Evolutionary conservation across 2,797 vertebrate species (phyloP).

Genomic region (Lutjanus argentimaculatus): DNA sequence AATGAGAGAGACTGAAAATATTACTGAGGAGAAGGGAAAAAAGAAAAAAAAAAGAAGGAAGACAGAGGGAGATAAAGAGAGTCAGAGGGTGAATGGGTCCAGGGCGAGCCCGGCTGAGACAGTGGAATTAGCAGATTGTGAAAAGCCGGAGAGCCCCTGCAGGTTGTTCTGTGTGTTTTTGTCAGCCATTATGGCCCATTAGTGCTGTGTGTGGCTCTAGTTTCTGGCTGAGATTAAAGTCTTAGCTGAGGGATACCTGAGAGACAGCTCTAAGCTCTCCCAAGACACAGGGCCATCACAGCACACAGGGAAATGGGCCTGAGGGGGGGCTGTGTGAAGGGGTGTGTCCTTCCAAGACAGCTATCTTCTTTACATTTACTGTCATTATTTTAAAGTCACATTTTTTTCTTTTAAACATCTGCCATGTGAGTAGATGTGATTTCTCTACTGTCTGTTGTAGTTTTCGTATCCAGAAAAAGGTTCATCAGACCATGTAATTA

Average conservation of each 20-base stretch:
- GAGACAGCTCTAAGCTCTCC: conserved; percentile 72
- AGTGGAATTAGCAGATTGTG: conserved; percentile 71
- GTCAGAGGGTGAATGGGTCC: conserved; percentile 33
- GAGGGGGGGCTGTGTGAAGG: conserved; percentile 21
- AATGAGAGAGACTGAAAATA: conserved; percentile 19
- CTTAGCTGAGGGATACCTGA: conserved; percentile 78
- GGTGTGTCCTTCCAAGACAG: conserved; percentile 6
- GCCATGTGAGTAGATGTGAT: neutral
- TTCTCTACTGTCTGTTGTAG: neutral
- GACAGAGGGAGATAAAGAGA: conserved; percentile 37
- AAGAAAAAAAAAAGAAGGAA: conserved; percentile 16
- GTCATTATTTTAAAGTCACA: neutral
- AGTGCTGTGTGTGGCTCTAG: conserved; percentile 75
- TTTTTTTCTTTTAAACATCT: conserved; percentile 1
- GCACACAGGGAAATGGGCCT: conserved; percentile 40
- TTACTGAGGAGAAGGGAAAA: neutral
- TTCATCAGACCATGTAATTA: neutral
- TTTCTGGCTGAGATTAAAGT: conserved; percentile 84
- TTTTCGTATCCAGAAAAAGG: neutral
- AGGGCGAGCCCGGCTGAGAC: conserved; percentile 43
- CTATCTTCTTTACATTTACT: neutral
- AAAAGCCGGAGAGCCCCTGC: conserved; percentile 68
- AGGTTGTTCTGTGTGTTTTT: conserved; percentile 70
- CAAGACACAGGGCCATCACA: conserved; percentile 61
- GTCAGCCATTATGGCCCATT: conserved; percentile 79